phyloP scores from a whole-genome alignment of 1,140 invertebrate species.

The Plutomurus gul region DNA sequence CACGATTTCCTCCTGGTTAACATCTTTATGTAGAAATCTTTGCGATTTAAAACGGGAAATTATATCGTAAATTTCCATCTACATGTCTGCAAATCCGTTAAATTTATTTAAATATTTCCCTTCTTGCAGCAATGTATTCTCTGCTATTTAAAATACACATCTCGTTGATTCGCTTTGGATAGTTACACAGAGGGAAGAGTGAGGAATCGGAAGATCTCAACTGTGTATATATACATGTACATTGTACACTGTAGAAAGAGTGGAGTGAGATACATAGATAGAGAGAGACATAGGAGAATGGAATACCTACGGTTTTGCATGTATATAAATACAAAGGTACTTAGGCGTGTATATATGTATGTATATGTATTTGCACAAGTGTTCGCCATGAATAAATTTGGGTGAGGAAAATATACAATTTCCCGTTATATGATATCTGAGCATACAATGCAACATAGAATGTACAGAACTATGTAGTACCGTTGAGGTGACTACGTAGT shows the following conservation, averaged over 20 bases:
- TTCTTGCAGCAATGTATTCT: background rate
- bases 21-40: conserved; percentile 1
- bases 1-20: conserved; percentile 1
- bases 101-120: conserved; percentile 23
- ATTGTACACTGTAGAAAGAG: too few relatives aligned
- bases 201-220: too few relatives aligned
- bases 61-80: conserved; percentile 28
- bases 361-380: conserved; percentile 21
- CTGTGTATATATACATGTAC: too few relatives aligned
- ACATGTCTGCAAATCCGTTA: conserved; percentile 1
- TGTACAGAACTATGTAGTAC: background rate
- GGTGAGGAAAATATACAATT: conserved; percentile 6
- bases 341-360: too few relatives aligned
- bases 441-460: background rate
- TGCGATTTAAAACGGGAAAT: conserved; percentile 17
- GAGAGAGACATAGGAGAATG: too few relatives aligned
- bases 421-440: background rate
- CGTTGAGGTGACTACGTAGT: background rate
- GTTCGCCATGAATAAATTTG: conserved; percentile 13
- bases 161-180: too few relatives aligned
- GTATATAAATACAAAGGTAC: too few relatives aligned
- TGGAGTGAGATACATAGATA: too few relatives aligned
- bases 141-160: conserved; percentile 8
- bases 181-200: background rate
- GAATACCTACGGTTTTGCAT: too few relatives aligned